Conservation (phyloP, 2,888 invertebrate genomes). For the Euclidia mi region DNA sequence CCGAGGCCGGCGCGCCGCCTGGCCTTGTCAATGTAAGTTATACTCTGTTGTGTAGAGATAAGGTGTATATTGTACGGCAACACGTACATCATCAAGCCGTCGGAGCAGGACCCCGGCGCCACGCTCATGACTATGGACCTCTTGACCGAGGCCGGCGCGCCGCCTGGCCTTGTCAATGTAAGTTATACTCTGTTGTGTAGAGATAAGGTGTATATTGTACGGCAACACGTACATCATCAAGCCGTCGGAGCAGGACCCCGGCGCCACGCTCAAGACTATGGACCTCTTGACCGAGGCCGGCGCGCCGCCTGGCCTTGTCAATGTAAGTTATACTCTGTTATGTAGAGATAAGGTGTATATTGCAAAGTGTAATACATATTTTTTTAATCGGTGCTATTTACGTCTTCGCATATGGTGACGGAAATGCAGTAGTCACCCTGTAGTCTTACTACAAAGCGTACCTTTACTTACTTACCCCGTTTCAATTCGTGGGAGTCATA, state of each 20-base stretch:
- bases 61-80: no score
- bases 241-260: conserved; percentile 99
- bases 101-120: conserved; percentile 99
- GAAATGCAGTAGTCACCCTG: no score
- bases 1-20: conserved; percentile 98
- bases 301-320: conserved; percentile 99
- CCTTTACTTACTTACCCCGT: no score
- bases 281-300: conserved; percentile 98
- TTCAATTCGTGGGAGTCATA: no score
- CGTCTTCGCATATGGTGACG: no score
- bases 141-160: conserved; percentile 97
- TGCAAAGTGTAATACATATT: no score
- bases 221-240: conserved; percentile 99
- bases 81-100: conserved; percentile 98
- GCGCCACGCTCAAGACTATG: conserved; percentile 98
- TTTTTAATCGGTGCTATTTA: no score
- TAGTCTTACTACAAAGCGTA: no score
- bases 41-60: neutral
- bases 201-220: no score
- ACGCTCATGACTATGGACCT: conserved; percentile 98
- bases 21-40: conserved; percentile 96
- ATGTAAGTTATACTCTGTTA: conserved; percentile 88
- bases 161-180: conserved; percentile 98
- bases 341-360: no score
- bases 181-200: conserved; percentile 52